Evolutionary conservation across 1,140 invertebrate genomes (phyloP), one percentile per base, ranked within the genome.

Genomic region (Parasteatoda tepidariorum): DNA sequence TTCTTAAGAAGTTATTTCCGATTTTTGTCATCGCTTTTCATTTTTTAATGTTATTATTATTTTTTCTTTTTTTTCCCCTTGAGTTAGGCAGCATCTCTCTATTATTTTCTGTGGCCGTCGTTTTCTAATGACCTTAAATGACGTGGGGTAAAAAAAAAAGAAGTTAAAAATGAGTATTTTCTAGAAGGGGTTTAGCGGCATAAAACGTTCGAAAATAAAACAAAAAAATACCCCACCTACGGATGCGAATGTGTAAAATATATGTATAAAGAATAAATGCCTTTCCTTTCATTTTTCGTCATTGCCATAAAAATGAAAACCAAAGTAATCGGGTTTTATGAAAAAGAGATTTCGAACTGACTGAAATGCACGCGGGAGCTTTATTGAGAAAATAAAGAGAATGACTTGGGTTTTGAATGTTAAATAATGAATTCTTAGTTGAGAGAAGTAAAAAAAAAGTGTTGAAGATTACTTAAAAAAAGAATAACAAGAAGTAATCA

Each of bases 61-160:
- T n/a, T 13, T 31, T 24, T 54, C 55, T 55, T 67, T 79, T 79
- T 79, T n/a, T 75, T 28, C 38, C 59, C 38, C 33, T 28, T 48
- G 13, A 24, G 57, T 34, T 11, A 18, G 22, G 57, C 66, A 3
- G 34, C 57, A 41, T 61, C 30, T 7, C 34, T 59, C 48, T 55
- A 79, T 64, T 79, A 64, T 79, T 79, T 79, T 79, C 62, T 79
- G 75, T 26, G 41, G 64, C 75, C 41, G 75, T 79, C 75, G 75
- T 79, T 79, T 79, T 79, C 75, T 79, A 79, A 79, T 79, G 75
- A 79, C 75, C 64, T 30, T 79, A 79, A 79, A 79, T 79, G 75
- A 67, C 62, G 75, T 79, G 48, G 75, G 41, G 75, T 34, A 67
- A n/a, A n/a, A n/a, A n/a, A n/a, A n/a, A n/a, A n/a, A 30, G 38